Evolutionary conservation across 2,113 vertebrate genomes (phyloP).

Genomic region (Pelecanus crispus): DNA sequence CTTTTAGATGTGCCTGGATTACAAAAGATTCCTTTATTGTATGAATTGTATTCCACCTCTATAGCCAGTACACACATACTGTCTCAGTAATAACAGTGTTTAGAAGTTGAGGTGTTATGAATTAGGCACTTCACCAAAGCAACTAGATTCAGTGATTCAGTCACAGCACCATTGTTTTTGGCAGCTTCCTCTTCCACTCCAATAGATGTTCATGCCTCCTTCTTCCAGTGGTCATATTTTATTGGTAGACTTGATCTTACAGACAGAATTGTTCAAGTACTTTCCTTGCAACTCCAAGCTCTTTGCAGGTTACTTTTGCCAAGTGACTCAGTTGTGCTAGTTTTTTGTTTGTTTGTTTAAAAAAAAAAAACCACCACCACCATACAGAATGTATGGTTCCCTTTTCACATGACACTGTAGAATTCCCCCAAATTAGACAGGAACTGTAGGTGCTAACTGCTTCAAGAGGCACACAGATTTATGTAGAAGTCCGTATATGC

Average conservation of each 20-base stretch:
- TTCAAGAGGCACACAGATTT: background rate
- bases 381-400: background rate
- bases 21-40: background rate
- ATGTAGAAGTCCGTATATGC: background rate
- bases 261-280: background rate
- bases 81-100: background rate
- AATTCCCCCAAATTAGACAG: background rate
- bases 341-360: too few relatives aligned
- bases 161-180: background rate
- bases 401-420: background rate
- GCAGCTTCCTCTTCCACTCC: background rate
- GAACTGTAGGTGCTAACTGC: background rate
- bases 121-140: background rate
- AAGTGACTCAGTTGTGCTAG: background rate
- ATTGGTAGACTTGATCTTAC: background rate
- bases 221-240: background rate
- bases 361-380: too few relatives aligned
- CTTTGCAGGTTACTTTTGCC: background rate
- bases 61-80: background rate
- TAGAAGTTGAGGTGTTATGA: background rate
- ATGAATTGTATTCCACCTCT: background rate
- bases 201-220: background rate
- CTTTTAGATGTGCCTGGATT: background rate
- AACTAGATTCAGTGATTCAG: background rate
- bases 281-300: background rate